Base-by-base conservation (phyloP, 2,113 vertebrate species). In the Ophthalmolycus amberensis region DNA sequence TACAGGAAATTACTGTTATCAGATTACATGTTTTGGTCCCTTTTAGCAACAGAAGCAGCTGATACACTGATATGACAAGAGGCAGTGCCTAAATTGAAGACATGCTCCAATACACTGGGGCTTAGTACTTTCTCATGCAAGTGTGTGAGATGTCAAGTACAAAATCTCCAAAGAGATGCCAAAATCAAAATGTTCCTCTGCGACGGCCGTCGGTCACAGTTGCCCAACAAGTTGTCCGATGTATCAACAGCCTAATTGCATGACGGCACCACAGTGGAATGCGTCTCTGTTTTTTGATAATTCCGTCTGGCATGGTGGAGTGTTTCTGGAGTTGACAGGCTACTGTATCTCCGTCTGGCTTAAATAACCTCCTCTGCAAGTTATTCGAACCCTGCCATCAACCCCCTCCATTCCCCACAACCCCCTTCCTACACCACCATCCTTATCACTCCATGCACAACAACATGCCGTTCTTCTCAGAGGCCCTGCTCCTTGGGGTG, bases 1-100 rank as follows among this genome's bases (percentile, higher is more conserved):
- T 74, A 88, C 85, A 93, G 89, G 82, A 91, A 85, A 90, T 65
- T 2, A 63, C 44, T n/a, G n/a, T 83, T 52, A 90, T 88, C 75
- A 59, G 75, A 87, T 80, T 40, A 72, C 34, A 68, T 56, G 42
- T 70, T 82, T n/a, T 5, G 32, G 67, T 27, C 56, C 6, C 20
- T 40, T 84, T 46, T 27, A 62, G 77, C 44, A 40, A 38, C 38
- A 48, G 67, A 64, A 82, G 75, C 79, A 81, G 81, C 46, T 83
- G 81, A 80, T 75, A 52, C n/a, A 44, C 44, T 60, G 67, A 73
- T 81, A 63, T 65, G 38, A 73, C 63, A 73, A 56, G 50, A 60
- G 27, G 46, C 37, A 25, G 58, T 9, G 11, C 9, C 66, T 22
- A 22, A 73, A 50, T 72, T 69, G 48, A 68, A 79, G n/a, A 27